A percentile compares a stretch with the other conserved stretches of the same genome.
Evolutionary conservation across 2,888 invertebrate species (phyloP).

Genomic region (Xanthia icteritia): DNA sequence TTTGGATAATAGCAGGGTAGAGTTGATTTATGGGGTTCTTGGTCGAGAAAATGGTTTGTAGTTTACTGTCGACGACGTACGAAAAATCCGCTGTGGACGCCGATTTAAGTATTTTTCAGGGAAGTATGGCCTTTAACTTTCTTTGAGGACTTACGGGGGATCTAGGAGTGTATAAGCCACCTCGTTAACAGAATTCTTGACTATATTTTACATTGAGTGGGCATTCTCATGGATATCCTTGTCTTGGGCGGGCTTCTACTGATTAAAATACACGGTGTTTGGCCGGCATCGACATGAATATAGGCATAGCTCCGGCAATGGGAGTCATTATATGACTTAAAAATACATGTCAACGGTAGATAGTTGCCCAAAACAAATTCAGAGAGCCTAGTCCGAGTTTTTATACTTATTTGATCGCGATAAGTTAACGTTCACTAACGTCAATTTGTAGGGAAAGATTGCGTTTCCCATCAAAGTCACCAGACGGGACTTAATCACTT

Average conservation of each 20-base stretch:
- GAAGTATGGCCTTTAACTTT: not conserved
- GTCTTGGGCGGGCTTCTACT: not conserved
- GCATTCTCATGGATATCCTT: not conserved
- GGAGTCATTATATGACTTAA: not conserved
- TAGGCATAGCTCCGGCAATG: not conserved
- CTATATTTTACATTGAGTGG: not conserved
- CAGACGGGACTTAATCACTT: too few relatives aligned
- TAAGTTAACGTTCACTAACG: too few relatives aligned
- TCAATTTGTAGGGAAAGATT: too few relatives aligned
- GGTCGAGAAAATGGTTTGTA: conserved; percentile 16
- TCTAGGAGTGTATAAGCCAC: too few relatives aligned
- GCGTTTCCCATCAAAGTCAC: too few relatives aligned
- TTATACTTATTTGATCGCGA: too few relatives aligned
- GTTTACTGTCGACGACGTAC: not conserved
- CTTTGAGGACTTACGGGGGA: too few relatives aligned
- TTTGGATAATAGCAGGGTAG: conserved; percentile 31
- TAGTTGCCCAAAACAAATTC: not conserved
- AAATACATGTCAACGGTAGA: not conserved
- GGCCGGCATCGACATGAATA: not conserved
- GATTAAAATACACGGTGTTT: not conserved
- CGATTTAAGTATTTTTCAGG: not conserved
- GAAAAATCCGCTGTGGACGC: not conserved
- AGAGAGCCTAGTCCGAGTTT: not conserved
- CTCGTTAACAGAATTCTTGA: not conserved
- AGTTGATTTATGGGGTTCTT: conserved; percentile 34